Evolutionary conservation across 2,113 vertebrate species (phyloP), one percentile per base, ranked within the genome.

Genomic region (Limanda limanda): DNA sequence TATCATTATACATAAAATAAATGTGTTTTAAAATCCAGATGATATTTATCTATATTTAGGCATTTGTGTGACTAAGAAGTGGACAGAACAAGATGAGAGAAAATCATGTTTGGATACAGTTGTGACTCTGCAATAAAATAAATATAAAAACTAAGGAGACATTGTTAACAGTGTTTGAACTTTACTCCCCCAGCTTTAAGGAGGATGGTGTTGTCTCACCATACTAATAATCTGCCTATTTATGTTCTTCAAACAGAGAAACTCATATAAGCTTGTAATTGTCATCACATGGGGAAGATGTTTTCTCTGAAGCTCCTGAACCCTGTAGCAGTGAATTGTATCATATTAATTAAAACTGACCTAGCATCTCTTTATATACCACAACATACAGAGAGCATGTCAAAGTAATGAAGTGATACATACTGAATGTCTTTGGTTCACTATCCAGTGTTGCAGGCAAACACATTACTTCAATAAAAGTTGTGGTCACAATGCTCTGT

Each of bases 361-460:
- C 45, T 62, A 4, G 23, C 24, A 20, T 35, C 25, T 25, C 24
- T 57, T 27, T 21, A 52, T 2, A 17, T 2, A 25, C 5, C 2
- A 42, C 9, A 58, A 20, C 62, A 51, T 31, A 40, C 54, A n/a
- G 40, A 40, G 15, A 55, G 57, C 12, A 40, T 13, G 37, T n/a
- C 17, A 4, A 66, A 23, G 68, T 63, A 31, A 66, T 25, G 21
- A 61, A 57, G 25, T 10, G 15, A 58, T 55, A 4, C 45, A 51
- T n/a, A 37, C 21, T 68, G 37, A 58, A 7, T 52, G 66, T 91
- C 86, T 92, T 88, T 91, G 85, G 89, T 90, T 89, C 76, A 48
- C 61, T 61, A 67, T 86, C 77, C 82, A 76, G 71, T 85, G 73
- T 65, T 66, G 11, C 52, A 68, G 71, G 56, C 48, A 76, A 25